phyloP scores from a whole-genome alignment of 2,113 vertebrate genomes.

The Laticauda colubrina region DNA sequence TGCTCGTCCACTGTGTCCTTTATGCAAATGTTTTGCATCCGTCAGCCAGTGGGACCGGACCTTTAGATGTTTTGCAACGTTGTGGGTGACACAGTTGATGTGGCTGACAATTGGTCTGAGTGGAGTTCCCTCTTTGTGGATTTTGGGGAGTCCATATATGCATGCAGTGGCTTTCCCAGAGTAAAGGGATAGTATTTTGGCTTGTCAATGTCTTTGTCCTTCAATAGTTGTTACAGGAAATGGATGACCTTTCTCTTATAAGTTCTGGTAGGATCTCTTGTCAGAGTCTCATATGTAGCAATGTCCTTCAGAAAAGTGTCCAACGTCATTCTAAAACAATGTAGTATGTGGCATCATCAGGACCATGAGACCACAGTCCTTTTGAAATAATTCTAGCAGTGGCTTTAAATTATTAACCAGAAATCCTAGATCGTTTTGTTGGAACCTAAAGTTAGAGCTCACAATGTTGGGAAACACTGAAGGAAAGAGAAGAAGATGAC shows the following conservation, averaged over 20 bases:
- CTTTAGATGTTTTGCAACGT: background rate
- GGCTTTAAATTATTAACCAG: background rate
- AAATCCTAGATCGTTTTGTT: background rate
- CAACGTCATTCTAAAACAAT: no score
- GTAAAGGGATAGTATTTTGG: background rate
- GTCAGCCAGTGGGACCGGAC: no score
- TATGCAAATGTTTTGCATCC: no score
- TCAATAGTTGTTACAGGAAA: background rate
- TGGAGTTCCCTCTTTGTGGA: background rate
- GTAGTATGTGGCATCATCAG: background rate
- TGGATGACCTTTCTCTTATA: background rate
- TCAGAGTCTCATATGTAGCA: background rate
- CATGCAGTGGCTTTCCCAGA: background rate
- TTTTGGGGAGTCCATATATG: background rate
- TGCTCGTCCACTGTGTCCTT: no score
- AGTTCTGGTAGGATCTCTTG: background rate
- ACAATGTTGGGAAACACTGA: background rate
- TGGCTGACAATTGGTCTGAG: background rate
- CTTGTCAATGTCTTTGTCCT: background rate
- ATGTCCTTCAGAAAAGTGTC: background rate
- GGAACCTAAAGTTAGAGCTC: background rate
- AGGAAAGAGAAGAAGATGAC: background rate
- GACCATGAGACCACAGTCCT: background rate
- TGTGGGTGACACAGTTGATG: background rate
- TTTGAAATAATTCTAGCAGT: background rate